Evolutionary conservation across 37 sponge, comb jelly and placozoan genomes (phyloP).

Genomic region (Halisarca cf. caerulea): DNA sequence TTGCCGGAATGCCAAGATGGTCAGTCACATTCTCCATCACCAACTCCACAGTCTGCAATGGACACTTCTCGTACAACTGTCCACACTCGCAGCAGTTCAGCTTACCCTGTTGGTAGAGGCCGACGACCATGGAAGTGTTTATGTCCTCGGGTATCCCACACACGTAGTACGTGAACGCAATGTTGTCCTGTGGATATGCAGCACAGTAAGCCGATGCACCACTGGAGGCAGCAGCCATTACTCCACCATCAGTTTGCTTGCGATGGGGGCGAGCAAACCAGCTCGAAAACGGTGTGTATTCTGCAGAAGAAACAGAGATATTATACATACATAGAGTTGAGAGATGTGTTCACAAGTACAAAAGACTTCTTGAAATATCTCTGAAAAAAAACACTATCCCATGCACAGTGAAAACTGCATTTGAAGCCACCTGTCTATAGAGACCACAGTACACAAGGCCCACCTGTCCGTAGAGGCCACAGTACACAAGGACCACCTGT

Average conservation of each 20-base stretch:
- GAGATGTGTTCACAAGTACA: neutral
- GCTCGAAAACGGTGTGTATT: neutral
- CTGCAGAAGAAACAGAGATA: neutral
- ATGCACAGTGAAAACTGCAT: too few relatives aligned
- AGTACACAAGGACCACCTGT: too few relatives aligned
- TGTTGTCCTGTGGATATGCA: neutral
- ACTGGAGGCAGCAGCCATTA: neutral
- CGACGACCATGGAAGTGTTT: neutral
- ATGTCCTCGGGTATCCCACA: neutral
- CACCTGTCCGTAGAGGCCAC: too few relatives aligned
- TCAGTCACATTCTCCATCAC: neutral
- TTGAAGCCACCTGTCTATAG: too few relatives aligned
- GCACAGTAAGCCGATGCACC: neutral
- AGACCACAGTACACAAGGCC: too few relatives aligned
- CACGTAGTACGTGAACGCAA: neutral
- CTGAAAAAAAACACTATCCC: too few relatives aligned
- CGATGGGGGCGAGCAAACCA: slow-evolving; percentile 13
- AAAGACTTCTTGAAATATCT: too few relatives aligned
- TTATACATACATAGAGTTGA: neutral
- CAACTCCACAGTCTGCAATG: neutral
- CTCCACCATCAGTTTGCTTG: neutral
- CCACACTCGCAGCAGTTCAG: neutral
- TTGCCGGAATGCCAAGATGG: neutral
- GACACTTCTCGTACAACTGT: neutral
- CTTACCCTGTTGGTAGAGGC: neutral